A percentile compares a stretch with the other conserved stretches of the same genome.
These are phyloP conservation scores for Eubucco bourcierii DNA, from an alignment of 2,113 vertebrate genomes.

Conservation along the genomic window DNA sequence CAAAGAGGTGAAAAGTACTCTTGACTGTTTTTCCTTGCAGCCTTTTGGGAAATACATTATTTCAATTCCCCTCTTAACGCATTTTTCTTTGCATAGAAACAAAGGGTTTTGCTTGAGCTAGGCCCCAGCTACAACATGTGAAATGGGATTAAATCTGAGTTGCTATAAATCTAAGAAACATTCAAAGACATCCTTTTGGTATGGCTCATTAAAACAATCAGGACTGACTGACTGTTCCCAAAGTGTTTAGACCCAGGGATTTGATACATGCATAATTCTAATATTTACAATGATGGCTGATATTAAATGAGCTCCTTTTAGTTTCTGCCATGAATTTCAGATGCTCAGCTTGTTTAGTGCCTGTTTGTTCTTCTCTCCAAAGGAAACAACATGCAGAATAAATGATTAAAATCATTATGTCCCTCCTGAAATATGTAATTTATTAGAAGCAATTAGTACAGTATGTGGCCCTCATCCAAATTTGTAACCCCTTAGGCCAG, in stretches of 20 bases:
- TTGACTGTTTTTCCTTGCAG: not conserved
- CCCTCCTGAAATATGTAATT: constrained; percentile 67
- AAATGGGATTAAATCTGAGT: constrained; percentile 27
- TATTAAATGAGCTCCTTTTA: constrained; percentile 58
- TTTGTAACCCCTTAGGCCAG: constrained; percentile 63
- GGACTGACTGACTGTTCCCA: constrained; percentile 7
- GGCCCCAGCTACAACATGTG: not conserved
- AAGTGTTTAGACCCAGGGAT: constrained; percentile 29
- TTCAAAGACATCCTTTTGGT: constrained; percentile 5
- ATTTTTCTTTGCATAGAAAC: constrained; percentile 23
- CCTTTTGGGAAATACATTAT: constrained; percentile 6
- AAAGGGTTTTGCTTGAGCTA: constrained; percentile 22
- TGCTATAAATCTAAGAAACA: not conserved
- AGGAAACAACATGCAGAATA: constrained; percentile 64
- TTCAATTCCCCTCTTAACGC: not conserved
- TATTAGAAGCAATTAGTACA: constrained; percentile 70
- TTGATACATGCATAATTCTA: constrained; percentile 46
- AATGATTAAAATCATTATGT: constrained; percentile 67
- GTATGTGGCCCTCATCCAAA: constrained; percentile 58
- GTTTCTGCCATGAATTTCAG: constrained; percentile 55
- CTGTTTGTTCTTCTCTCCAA: constrained; percentile 48
- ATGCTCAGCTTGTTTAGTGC: constrained; percentile 28
- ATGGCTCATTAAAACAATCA: constrained; percentile 28
- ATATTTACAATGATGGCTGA: constrained; percentile 11
- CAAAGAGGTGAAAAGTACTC: not conserved